phyloP scores from a whole-genome alignment of 2,888 invertebrate genomes.

The Caenorhabditis imperialis region DNA sequence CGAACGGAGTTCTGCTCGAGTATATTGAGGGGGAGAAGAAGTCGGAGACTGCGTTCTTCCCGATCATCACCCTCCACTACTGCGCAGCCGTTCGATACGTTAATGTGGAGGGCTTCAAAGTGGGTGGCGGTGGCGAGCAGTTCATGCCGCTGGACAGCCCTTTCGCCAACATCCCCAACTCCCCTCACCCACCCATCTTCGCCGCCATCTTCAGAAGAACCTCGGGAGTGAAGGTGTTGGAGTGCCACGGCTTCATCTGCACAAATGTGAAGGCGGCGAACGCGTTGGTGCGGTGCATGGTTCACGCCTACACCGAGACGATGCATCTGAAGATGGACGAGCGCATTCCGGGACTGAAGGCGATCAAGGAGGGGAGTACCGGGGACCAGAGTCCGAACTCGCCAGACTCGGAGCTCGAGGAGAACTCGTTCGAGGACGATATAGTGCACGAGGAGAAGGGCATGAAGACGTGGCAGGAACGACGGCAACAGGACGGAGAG shows the following conservation, averaged over 20 bases:
- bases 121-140: constrained; percentile 79
- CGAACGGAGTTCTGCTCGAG: constrained; percentile 91
- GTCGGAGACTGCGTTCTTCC: constrained; percentile 93
- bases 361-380: constrained; percentile 59
- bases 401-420: constrained; percentile 57
- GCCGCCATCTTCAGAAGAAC: constrained; percentile 95
- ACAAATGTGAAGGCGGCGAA: constrained; percentile 96
- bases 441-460: constrained; percentile 50
- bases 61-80: constrained; percentile 94
- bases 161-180: constrained; percentile 91
- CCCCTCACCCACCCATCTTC: constrained; percentile 94
- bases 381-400: constrained; percentile 59
- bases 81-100: constrained; percentile 93
- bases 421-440: constrained; percentile 57
- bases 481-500: constrained; percentile 76
- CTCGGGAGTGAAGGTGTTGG: constrained; percentile 93
- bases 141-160: constrained; percentile 96
- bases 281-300: constrained; percentile 89
- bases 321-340: constrained; percentile 82
- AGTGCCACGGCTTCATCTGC: constrained; percentile 98
- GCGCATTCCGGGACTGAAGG: constrained; percentile 68
- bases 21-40: constrained; percentile 96
- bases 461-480: constrained; percentile 60
- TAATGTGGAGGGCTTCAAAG: constrained; percentile 82
- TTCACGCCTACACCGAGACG: constrained; percentile 96